phyloP scores from a whole-genome alignment of 2,888 invertebrate genomes.

The Microctonus aethiopoides region DNA sequence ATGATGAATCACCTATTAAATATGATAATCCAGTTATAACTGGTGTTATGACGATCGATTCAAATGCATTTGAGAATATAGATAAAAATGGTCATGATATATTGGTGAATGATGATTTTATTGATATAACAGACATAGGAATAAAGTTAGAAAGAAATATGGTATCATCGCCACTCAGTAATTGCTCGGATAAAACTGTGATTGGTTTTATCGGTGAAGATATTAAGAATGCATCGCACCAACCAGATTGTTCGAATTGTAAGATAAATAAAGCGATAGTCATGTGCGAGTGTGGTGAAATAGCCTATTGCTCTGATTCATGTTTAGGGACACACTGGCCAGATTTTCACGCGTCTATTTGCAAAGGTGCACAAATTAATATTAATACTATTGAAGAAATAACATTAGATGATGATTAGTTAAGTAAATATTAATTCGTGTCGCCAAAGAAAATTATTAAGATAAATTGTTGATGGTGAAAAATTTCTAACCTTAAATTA shows the following conservation, averaged over 20 bases:
- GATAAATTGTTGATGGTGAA: too few relatives aligned
- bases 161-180: neutral
- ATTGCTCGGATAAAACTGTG: neutral
- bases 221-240: neutral
- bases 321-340: neutral
- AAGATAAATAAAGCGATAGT: neutral
- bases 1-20: neutral
- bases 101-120: neutral
- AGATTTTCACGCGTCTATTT: neutral
- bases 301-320: neutral
- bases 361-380: neutral
- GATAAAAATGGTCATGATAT: neutral
- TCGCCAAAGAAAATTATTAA: too few relatives aligned
- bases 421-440: neutral
- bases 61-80: neutral
- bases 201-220: neutral
- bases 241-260: neutral
- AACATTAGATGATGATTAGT: conserved; percentile 9
- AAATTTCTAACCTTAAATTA: too few relatives aligned
- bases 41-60: neutral
- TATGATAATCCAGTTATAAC: neutral
- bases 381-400: neutral
- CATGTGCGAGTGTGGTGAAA: neutral
- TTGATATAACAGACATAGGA: neutral
- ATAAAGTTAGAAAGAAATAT: neutral